Evolutionary conservation across 2,888 invertebrate species (phyloP).

Genomic region (Dioctria linearis): DNA sequence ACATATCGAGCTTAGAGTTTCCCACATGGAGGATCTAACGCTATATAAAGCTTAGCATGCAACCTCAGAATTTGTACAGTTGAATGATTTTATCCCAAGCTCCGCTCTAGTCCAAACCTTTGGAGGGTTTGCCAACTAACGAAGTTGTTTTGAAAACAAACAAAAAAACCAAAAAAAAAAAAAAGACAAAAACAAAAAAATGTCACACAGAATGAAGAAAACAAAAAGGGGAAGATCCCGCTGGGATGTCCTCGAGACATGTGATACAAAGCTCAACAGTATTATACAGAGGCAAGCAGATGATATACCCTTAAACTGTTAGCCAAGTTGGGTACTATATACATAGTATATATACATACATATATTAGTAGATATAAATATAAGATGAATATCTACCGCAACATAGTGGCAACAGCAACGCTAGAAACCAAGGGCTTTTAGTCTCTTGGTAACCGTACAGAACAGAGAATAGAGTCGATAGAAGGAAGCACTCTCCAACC

Average conservation of each 20-base stretch:
- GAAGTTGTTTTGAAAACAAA: conserved; percentile 46
- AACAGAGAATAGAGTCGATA: neutral
- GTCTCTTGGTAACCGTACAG: neutral
- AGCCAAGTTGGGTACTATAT: conserved; percentile 39
- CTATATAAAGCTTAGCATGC: conserved; percentile 28
- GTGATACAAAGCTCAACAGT: conserved; percentile 43
- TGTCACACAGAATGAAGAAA: conserved; percentile 27
- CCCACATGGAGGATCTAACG: neutral
- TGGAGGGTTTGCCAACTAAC: conserved; percentile 22
- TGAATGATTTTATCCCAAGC: conserved; percentile 40
- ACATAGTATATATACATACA: neutral
- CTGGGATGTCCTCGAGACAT: conserved; percentile 47
- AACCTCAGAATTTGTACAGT: conserved; percentile 40
- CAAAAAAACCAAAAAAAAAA: conserved; percentile 11
- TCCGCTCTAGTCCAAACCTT: conserved; percentile 21
- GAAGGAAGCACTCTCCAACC: conserved; percentile 4
- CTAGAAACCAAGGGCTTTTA: conserved; percentile 25
- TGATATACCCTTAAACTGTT: conserved; percentile 17
- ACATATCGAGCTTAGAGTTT: conserved; percentile 36
- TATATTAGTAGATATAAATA: too few relatives aligned
- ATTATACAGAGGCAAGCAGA: conserved; percentile 25
- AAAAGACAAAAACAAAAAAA: conserved; percentile 40
- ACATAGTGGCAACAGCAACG: conserved; percentile 54
- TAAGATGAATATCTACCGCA: conserved; percentile 57
- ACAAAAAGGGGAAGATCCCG: conserved; percentile 52